Evolutionary conservation across 2,888 invertebrate species (phyloP).

Genomic region (Eurois occulta): DNA sequence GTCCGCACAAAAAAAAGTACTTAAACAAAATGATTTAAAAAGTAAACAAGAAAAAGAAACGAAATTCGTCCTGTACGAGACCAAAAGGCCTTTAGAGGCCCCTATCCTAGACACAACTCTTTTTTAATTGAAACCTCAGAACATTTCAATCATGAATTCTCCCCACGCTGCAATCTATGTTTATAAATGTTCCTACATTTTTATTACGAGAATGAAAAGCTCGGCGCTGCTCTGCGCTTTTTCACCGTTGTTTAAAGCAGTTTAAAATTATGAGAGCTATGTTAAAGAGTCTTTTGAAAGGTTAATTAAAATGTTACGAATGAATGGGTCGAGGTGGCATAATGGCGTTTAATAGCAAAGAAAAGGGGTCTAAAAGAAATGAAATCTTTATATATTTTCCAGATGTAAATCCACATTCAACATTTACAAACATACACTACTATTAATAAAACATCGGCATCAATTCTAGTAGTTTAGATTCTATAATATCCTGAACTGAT

Average conservation of each 20-base stretch:
- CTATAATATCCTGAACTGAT: neutral
- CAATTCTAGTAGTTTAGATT: too few species aligned
- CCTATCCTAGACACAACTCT: neutral
- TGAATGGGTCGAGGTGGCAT: conserved; percentile 11
- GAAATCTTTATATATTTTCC: too few species aligned
- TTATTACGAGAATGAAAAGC: conserved; percentile 12
- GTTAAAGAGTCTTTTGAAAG: conserved; percentile 10
- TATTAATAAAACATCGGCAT: too few species aligned
- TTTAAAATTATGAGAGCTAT: conserved; percentile 27
- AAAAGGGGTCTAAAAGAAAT: neutral
- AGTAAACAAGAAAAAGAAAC: too few species aligned
- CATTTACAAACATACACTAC: too few species aligned
- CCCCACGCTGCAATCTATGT: neutral
- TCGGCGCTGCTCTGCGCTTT: neutral
- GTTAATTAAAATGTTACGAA: conserved; percentile 32
- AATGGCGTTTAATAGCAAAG: conserved; percentile 3
- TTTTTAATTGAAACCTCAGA: neutral
- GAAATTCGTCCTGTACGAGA: too few species aligned
- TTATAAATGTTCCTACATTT: conserved; percentile 13
- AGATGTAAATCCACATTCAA: too few species aligned
- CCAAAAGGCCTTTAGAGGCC: too few species aligned
- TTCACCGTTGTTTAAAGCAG: conserved; percentile 23
- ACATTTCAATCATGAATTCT: neutral
- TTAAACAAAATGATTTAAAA: too few species aligned
- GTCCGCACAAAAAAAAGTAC: too few species aligned